Conservation (phyloP, 2,113 vertebrate species). For the Colaptes auratus region DNA sequence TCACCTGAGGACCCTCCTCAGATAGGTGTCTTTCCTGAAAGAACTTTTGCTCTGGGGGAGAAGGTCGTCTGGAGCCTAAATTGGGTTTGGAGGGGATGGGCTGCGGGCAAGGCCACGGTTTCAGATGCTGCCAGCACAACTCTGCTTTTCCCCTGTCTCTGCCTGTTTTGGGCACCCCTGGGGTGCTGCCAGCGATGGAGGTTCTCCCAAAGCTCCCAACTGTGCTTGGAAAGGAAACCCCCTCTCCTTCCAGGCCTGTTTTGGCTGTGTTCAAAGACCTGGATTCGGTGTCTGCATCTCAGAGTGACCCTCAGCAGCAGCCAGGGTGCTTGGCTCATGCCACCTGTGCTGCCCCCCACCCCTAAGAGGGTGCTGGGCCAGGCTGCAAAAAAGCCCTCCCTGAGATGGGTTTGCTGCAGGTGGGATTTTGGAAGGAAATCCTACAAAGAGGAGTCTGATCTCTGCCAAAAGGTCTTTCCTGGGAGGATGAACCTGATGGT, state of each 20-base stretch:
- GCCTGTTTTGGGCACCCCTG: neutral
- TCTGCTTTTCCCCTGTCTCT: neutral
- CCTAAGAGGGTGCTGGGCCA: neutral
- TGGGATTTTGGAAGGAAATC: neutral
- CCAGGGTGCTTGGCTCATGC: neutral
- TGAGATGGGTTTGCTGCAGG: neutral
- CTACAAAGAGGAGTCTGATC: neutral
- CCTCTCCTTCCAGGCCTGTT: neutral
- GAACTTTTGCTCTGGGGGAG: constrained; percentile 70
- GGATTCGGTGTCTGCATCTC: neutral
- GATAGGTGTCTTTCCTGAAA: constrained; percentile 23
- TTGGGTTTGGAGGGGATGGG: neutral
- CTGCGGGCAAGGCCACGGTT: neutral
- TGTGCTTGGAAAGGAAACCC: neutral
- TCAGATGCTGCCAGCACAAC: constrained; percentile 54
- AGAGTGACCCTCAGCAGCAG: neutral
- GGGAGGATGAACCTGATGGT: neutral
- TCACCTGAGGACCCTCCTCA: constrained; percentile 17
- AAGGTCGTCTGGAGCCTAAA: constrained; percentile 47
- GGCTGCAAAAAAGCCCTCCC: neutral
- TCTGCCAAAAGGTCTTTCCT: neutral
- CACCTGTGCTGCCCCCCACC: neutral
- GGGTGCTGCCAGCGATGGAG: neutral
- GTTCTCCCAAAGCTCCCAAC: neutral
- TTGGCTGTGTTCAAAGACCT: neutral